Base-by-base conservation (phyloP, 1,140 invertebrate species). In the Drosophila jambulina region DNA sequence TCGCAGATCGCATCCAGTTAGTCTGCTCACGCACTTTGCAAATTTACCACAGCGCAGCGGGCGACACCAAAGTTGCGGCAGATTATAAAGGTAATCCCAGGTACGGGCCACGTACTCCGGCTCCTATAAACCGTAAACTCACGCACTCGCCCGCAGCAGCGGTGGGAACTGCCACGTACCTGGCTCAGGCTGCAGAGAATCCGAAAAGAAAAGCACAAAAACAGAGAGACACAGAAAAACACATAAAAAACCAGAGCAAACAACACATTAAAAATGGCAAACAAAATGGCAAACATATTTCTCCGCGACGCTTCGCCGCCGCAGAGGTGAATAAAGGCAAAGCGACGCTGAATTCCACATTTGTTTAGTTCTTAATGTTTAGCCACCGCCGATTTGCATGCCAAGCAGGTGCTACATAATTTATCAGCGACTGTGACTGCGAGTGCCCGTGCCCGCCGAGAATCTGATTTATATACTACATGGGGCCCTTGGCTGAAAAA, bases 211-310 rank as follows among this genome's bases (percentile, higher is more conserved):
- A 64, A 65, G 48, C 70, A 75, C 69, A 79, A 70, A 53, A 36
- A 45, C 56, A 32, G 46, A 38, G 54, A 58, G 40, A 51, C 38
- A 43, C 19, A 57, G 42, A 29, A 21, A 60, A 42, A 46, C 64
- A 5, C 5, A 38, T 36, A 54, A 27, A 67, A 70, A 68, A 56
- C 25, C 29, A 15, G 36, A 38, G 59, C 59, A 74, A 69, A 75
- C 72, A 81, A 86, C 76, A 82, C 85, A 88, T 90, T 88, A 88
- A 88, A 88, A 88, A 88, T 88, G 84, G 85, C 84, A 88, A 90
- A 90, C 84, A 88, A 87, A 87, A 87, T 87, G 83, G 83, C 83
- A 87, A 86, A 88, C 83, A 88, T 88, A 88, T 88, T 87, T 87
- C 80, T 67, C 21, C 21, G 17, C 61, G 29, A 43, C 64, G 57